Evolutionary conservation across 2,113 vertebrate species (phyloP), one percentile per base, ranked within the genome.

Genomic region (Dermatemys mawii): DNA sequence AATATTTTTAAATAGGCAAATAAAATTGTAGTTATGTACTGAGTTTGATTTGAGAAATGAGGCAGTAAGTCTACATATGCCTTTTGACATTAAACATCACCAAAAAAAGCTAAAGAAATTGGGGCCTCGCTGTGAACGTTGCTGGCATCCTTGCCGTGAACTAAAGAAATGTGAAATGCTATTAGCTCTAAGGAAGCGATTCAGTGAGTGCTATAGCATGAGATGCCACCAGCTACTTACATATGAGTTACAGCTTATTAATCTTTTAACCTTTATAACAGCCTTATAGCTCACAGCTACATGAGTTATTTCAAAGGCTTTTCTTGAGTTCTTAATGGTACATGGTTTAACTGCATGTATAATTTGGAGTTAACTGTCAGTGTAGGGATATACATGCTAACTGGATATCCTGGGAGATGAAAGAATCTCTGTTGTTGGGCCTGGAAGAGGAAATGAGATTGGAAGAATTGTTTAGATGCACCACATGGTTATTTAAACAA

Each of bases 261-360:
- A 75, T 26, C 24, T 75, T 35, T 75, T 44, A 44, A 46, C 41
- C 12, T 75, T 75, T 75, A 41, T 75, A 44, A 14, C 26, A 44
- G 24, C 27, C 73, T 75, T 75, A 12, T 11, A 75, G 41, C 11
- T 75, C 24, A 44, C 22, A 44, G 38, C 11, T 44, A 46, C 73
- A 8, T 27, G 24, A 41, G 11, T 75, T 75, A 46, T 75, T 46
- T 75, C 12, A 75, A 44, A 75, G 73, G 38, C 19, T 16, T 41
- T 35, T 60, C n/a, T 48, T 11, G 2, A 8, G 12, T 60, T 0
- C 5, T 32, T 10, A 90, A 80, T 86, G 41, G 26, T 75, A 48
- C n/a, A 92, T 91, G 92, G 35, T 94, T 93, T 83, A 80, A 94
- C 11, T 76, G 50, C 17, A 11, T 49, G 86, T 87, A 44, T 21